These are phyloP conservation scores for Scaptomyza cyrtandrae DNA, from an alignment of 2,888 invertebrate species.

Conservation along the genomic window DNA sequence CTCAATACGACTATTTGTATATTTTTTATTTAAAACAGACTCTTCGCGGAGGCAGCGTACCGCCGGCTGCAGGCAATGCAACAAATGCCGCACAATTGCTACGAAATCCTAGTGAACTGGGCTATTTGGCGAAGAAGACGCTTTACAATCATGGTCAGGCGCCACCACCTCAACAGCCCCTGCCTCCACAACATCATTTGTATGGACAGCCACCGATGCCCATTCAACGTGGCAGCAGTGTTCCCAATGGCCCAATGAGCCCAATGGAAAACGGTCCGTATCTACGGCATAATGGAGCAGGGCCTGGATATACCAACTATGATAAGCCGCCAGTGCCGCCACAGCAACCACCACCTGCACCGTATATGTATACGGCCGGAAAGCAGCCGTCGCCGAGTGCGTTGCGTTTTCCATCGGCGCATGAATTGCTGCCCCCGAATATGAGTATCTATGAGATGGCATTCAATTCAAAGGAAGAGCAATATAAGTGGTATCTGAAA, in stretches of 20 bases:
- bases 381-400: conserved; percentile 68
- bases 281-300: conserved; percentile 65
- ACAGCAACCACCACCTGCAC: conserved; percentile 64
- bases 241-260: conserved; percentile 83
- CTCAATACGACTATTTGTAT: neutral
- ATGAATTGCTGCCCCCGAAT: conserved; percentile 86
- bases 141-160: conserved; percentile 76
- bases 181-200: conserved; percentile 65
- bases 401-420: conserved; percentile 79
- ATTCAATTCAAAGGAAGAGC: conserved; percentile 85
- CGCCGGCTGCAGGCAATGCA: conserved; percentile 72
- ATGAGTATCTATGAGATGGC: conserved; percentile 87
- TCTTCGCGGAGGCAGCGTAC: conserved; percentile 78
- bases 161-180: conserved; percentile 61
- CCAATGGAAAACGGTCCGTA: conserved; percentile 80
- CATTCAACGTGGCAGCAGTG: conserved; percentile 77
- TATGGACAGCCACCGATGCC: conserved; percentile 75
- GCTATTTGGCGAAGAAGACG: conserved; percentile 78
- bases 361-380: conserved; percentile 61
- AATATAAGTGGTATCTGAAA: conserved; percentile 86
- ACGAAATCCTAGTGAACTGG: conserved; percentile 81
- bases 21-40: conserved; percentile 29
- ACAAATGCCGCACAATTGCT: conserved; percentile 65
- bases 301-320: conserved; percentile 65
- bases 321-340: conserved; percentile 80